These are phyloP conservation scores for Autographa pulchrina DNA, from an alignment of 2,888 invertebrate species.

Conservation along the genomic window DNA sequence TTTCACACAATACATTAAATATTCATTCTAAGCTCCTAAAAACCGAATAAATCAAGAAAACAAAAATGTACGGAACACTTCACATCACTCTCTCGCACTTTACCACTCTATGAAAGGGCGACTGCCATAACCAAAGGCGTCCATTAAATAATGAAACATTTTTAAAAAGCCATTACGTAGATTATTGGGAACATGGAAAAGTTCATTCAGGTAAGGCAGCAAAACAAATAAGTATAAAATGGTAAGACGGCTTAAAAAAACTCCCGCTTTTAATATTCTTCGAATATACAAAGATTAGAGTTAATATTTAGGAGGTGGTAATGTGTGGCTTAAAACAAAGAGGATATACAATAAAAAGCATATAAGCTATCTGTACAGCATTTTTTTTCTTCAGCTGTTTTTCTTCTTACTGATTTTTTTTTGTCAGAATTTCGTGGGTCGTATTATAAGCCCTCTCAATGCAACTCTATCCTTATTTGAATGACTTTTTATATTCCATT, in stretches of 20 bases:
- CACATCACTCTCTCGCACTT: slow-evolving; percentile 18
- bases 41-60: not conserved
- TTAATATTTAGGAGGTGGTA: too few species aligned
- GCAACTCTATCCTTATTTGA: not conserved
- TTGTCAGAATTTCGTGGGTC: too few species aligned
- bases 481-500: not conserved
- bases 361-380: too few species aligned
- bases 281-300: slow-evolving; percentile 10
- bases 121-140: slow-evolving; percentile 56
- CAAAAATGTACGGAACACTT: not conserved
- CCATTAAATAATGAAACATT: slow-evolving; percentile 66
- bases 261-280: slow-evolving; percentile 23
- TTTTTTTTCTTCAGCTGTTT: too few species aligned
- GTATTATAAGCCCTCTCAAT: too few species aligned
- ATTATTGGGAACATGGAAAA: slow-evolving; percentile 57
- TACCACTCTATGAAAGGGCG: slow-evolving; percentile 46
- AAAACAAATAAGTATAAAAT: slow-evolving; percentile 40
- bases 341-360: too few species aligned
- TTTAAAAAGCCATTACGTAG: slow-evolving; percentile 63
- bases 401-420: too few species aligned
- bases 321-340: too few species aligned
- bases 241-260: slow-evolving; percentile 35
- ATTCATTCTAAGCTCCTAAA: not conserved
- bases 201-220: slow-evolving; percentile 30
- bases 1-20: not conserved